Evolutionary conservation across 1,140 invertebrate species (phyloP).

Genomic region (Anastrepha obliqua): DNA sequence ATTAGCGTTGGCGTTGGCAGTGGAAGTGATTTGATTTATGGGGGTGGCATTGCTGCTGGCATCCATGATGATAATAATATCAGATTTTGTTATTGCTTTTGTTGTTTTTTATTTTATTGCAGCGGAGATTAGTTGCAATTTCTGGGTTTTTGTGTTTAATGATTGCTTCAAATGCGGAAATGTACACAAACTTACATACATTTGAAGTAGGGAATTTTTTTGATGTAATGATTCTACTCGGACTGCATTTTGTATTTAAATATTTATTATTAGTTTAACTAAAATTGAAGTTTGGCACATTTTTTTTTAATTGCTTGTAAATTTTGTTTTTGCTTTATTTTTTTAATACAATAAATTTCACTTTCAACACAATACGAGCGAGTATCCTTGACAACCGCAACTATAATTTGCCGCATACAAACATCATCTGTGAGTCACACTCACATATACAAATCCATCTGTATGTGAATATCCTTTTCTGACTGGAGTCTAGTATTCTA

Average conservation of each 20-base stretch:
- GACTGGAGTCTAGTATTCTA: neutral
- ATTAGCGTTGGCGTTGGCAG: neutral
- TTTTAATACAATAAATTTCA: neutral
- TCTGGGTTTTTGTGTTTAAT: slow-evolving; percentile 37
- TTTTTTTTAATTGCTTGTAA: neutral
- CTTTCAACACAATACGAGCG: neutral
- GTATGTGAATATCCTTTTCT: neutral
- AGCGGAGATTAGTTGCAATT: slow-evolving; percentile 50
- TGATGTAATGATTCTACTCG: too few relatives aligned
- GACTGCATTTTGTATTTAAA: too few relatives aligned
- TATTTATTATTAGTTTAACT: neutral
- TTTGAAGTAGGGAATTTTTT: slow-evolving; percentile 44
- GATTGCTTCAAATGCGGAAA: slow-evolving; percentile 5
- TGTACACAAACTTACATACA: neutral
- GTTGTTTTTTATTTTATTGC: slow-evolving; percentile 20
- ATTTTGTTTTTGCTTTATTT: neutral
- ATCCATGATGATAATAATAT: neutral
- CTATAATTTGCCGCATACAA: too few relatives aligned
- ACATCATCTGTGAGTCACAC: too few relatives aligned
- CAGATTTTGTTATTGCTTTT: slow-evolving; percentile 13
- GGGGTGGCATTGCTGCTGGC: slow-evolving; percentile 35
- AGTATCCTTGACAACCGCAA: too few relatives aligned
- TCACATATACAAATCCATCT: neutral
- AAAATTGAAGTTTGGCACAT: neutral
- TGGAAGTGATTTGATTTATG: slow-evolving; percentile 19